Evolutionary conservation across 2,888 invertebrate genomes (phyloP).

Genomic region (Lithosia quadra): DNA sequence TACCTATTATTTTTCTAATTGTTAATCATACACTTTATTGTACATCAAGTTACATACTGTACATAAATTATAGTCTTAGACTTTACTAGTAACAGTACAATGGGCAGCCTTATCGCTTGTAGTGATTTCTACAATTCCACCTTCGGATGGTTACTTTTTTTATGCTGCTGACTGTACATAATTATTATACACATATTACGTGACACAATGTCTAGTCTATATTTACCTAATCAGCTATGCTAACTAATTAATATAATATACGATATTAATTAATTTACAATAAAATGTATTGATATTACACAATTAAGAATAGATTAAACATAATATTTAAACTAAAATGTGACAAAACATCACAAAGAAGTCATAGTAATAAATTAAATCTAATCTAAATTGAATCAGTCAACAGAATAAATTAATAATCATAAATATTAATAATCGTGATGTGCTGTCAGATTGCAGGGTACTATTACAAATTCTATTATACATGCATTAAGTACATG

Average conservation of each 20-base stretch:
- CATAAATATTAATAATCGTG: not conserved
- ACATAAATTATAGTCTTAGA: too few species aligned
- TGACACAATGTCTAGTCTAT: not conserved
- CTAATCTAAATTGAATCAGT: not conserved
- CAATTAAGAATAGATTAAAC: not conserved
- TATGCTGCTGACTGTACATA: not conserved
- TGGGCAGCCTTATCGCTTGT: too few species aligned
- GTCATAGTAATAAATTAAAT: conserved; percentile 1
- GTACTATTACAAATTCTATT: not conserved
- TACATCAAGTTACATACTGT: too few species aligned
- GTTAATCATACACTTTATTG: too few species aligned
- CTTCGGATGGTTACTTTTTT: too few species aligned
- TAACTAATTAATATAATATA: not conserved
- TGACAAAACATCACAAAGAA: not conserved
- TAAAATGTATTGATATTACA: not conserved
- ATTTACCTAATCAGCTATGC: not conserved
- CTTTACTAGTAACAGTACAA: too few species aligned
- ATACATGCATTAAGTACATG: too few species aligned
- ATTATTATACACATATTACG: not conserved
- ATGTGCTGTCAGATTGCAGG: not conserved
- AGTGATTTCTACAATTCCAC: too few species aligned
- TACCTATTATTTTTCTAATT: too few species aligned
- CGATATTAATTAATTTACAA: not conserved
- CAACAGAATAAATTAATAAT: not conserved
- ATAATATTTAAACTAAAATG: not conserved